phyloP scores from a whole-genome alignment of 2,888 invertebrate species.

The Tetranychus truncatus region DNA sequence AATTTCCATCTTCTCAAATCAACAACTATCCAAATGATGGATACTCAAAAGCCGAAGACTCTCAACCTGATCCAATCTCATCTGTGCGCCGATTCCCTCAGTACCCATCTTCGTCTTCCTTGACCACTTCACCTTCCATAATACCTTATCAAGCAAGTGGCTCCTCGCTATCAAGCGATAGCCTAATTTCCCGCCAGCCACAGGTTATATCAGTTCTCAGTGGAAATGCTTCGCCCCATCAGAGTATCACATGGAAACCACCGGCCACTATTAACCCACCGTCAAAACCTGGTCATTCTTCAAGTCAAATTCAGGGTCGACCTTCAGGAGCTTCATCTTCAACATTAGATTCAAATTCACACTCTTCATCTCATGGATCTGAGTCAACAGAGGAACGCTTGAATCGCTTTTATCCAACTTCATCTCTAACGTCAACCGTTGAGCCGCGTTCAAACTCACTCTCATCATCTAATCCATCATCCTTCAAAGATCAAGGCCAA shows the following conservation, averaged over 20 bases:
- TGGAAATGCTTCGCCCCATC: slow-evolving; percentile 15
- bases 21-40: background rate
- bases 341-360: background rate
- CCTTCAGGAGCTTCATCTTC: background rate
- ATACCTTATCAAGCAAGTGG: background rate
- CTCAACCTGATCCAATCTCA: background rate
- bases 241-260: slow-evolving; percentile 22
- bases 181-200: slow-evolving; percentile 2
- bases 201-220: slow-evolving; percentile 20
- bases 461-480: background rate
- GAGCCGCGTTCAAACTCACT: background rate
- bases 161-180: background rate
- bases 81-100: slow-evolving; percentile 18
- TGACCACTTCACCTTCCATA: background rate
- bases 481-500: background rate
- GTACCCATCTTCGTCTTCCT: slow-evolving; percentile 14
- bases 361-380: background rate
- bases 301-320: background rate
- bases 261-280: slow-evolving; percentile 21
- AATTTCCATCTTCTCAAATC: background rate
- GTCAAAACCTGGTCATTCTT: background rate
- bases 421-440: background rate
- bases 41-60: background rate
- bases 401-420: slow-evolving; percentile 7
- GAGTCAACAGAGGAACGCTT: slow-evolving; percentile 1